Evolutionary conservation across 2,797 vertebrate species (phyloP).

Genomic region (Ispidina picta): DNA sequence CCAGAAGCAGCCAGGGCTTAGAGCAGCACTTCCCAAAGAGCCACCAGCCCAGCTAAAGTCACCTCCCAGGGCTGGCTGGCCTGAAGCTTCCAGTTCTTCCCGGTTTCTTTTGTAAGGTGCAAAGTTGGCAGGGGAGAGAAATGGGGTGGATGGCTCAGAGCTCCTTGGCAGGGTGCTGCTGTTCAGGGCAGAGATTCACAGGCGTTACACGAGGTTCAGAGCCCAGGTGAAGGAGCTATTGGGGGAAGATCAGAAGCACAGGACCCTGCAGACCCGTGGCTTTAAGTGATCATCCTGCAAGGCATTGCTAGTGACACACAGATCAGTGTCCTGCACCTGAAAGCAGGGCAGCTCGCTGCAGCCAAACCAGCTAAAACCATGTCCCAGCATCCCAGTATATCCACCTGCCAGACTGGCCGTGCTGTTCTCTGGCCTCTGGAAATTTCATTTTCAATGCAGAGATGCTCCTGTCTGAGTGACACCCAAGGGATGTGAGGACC

Average conservation of each 20-base stretch:
- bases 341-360: background rate
- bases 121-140: background rate
- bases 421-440: background rate
- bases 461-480: background rate
- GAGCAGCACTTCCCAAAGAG: background rate
- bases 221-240: background rate
- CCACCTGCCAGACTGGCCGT: background rate
- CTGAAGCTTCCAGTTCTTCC: background rate
- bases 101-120: background rate
- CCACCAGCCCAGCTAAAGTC: background rate
- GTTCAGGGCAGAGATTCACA: background rate
- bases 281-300: background rate
- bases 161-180: background rate
- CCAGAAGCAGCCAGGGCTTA: background rate
- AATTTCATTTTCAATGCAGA: background rate
- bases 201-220: background rate
- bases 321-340: background rate
- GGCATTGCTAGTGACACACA: background rate
- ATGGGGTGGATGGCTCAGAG: background rate
- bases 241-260: fast-evolving
- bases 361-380: background rate
- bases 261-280: fast-evolving
- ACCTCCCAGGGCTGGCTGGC: background rate
- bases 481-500: background rate
- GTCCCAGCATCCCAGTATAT: background rate